phyloP scores from a whole-genome alignment of 53 echinoderm and acorn worm genomes.

The Temnopleurus reevesii region DNA sequence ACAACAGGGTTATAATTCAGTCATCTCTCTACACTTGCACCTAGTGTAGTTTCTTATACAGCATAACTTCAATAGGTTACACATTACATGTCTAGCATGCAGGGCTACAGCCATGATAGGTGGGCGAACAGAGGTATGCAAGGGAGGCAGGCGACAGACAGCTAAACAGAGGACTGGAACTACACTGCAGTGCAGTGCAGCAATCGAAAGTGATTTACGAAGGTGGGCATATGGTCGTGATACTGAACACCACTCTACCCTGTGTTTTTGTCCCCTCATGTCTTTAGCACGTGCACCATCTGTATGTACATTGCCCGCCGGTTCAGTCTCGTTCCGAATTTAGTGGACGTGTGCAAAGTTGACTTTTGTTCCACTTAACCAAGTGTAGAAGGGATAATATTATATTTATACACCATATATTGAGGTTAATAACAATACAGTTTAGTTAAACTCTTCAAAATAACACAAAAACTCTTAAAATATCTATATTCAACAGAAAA shows the following conservation, averaged over 20 bases:
- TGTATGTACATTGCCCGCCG: background rate
- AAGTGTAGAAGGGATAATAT: background rate
- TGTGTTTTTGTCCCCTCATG: constrained; percentile 29
- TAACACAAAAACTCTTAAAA: too few species aligned
- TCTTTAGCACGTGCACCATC: constrained; percentile 34
- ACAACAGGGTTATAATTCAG: background rate
- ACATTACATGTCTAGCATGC: constrained; percentile 8
- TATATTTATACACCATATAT: background rate
- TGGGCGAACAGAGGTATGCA: constrained; percentile 4
- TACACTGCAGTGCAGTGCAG: constrained; percentile 6
- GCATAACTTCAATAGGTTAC: constrained; percentile 33
- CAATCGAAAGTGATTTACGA: constrained; percentile 50
- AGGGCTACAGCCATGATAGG: background rate
- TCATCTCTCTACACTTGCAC: background rate
- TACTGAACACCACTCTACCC: constrained; percentile 18
- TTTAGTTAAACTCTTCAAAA: background rate
- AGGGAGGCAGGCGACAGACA: background rate
- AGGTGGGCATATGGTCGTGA: constrained; percentile 53
- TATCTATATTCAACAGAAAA: too few species aligned
- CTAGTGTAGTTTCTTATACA: background rate
- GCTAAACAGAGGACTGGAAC: background rate
- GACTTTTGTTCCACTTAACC: constrained; percentile 36
- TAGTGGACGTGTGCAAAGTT: background rate
- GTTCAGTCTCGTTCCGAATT: background rate
- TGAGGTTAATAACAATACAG: background rate